Base-by-base conservation (phyloP, 2,797 vertebrate species). In the Glyptemys insculpta region DNA sequence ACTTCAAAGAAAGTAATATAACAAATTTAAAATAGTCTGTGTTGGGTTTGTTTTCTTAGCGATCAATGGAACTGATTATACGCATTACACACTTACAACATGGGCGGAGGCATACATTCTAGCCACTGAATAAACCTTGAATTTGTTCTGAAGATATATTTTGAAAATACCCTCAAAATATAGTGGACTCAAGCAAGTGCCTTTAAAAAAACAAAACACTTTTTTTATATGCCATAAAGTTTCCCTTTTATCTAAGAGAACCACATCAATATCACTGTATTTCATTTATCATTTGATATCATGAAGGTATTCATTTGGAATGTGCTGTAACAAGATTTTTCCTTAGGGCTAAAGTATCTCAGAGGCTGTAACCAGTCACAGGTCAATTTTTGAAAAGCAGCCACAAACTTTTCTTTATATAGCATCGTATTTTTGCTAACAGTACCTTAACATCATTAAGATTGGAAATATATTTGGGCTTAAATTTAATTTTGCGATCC, bases 81-180 rank as follows among this genome's bases (percentile, higher is more conserved):
- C 37, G 47, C 50, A 72, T 93, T 78, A 34, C 15, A 65, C 79
- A 56, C 23, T 78, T 49, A 62, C 14, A 31, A 3, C 31, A 8
- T 41, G 83, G 78, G 62, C 3, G 2, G 0, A 49, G 56, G 12
- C 23, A 12, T 54, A 8, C 8, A 27, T 29, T 29, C 15, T 34
- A 79, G 23, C 31, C 29, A 25, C 27, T 52, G 52, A 79, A 47
- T 16, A n/a, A 16, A 41, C 44, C 62, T 82, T 44, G 49, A 76
- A 89, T 83, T 79, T 9, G 81, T 57, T 34, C 88, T 37, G 86
- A 19, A 90, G 52, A 19, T 50, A 80, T 12, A 85, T 87, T 90
- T 80, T 56, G 72, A 86, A 37, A 86, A 47, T 65, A 37, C 18
- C 31, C 4, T 21, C 83, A 6, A 44, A 52, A 25, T 78, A 8